phyloP scores from a whole-genome alignment of 2,113 vertebrate genomes.

The Myocastor coypus region DNA sequence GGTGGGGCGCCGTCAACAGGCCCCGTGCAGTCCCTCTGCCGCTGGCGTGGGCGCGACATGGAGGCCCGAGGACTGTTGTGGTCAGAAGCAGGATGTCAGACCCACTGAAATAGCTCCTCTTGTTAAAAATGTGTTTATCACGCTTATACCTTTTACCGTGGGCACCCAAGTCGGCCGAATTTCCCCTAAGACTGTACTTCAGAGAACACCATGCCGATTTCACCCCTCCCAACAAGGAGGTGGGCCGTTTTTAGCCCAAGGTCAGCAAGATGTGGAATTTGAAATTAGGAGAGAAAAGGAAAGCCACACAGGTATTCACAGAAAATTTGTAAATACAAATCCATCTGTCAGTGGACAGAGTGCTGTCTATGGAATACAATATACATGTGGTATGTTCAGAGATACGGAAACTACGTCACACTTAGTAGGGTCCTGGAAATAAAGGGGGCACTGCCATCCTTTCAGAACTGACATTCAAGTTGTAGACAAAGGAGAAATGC shows the following conservation, averaged over 20 bases:
- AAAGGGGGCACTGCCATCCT: constrained; percentile 12
- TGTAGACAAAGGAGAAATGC: constrained; percentile 51
- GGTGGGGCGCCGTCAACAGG: background rate
- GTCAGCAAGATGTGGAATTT: background rate
- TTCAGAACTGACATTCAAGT: background rate
- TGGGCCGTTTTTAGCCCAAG: background rate
- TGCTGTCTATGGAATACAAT: background rate
- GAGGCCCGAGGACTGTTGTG: background rate
- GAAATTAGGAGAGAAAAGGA: constrained; percentile 24
- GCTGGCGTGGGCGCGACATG: background rate
- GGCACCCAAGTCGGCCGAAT: background rate
- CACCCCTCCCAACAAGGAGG: background rate
- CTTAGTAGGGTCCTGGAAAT: background rate
- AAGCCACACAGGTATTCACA: constrained; percentile 42
- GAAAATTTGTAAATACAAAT: background rate
- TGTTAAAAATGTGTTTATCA: background rate
- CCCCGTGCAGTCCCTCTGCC: background rate
- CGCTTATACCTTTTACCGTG: background rate
- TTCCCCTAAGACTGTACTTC: background rate
- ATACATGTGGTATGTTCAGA: background rate
- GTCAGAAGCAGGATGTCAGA: background rate
- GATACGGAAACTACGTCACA: background rate
- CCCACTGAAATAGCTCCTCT: background rate
- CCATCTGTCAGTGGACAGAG: background rate
- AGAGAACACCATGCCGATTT: background rate